Evolutionary conservation across 2,888 invertebrate species (phyloP).

Genomic region (Beris chalybata): DNA sequence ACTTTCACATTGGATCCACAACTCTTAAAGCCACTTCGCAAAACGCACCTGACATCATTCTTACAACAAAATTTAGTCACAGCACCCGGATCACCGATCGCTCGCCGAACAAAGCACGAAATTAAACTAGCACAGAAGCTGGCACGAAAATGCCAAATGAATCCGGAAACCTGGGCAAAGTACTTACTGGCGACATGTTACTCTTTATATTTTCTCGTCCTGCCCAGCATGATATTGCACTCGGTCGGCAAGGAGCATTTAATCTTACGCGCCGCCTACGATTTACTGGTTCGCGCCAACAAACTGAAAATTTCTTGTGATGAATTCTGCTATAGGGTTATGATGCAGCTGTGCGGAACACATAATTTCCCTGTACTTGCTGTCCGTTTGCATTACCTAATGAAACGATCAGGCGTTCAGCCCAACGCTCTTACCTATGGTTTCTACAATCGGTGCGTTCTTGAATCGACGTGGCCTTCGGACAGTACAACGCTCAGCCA

Average conservation of each 20-base stretch:
- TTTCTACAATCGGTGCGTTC: constrained; percentile 75
- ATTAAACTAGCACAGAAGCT: constrained; percentile 83
- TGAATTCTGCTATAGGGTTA: constrained; percentile 96
- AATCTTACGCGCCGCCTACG: constrained; percentile 77
- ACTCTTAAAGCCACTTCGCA: constrained; percentile 57
- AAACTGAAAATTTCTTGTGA: constrained; percentile 84
- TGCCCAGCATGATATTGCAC: constrained; percentile 82
- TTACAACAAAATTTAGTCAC: constrained; percentile 54
- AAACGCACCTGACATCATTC: constrained; percentile 49
- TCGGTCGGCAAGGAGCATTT: constrained; percentile 75
- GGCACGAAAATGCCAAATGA: constrained; percentile 63
- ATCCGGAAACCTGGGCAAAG: constrained; percentile 91
- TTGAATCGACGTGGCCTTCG: constrained; percentile 94
- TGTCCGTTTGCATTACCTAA: constrained; percentile 84
- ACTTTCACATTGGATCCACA: constrained; percentile 66
- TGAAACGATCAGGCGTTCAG: constrained; percentile 91
- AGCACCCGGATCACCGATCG: constrained; percentile 85
- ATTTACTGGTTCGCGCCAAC: constrained; percentile 84
- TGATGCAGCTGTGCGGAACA: constrained; percentile 97
- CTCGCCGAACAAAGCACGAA: constrained; percentile 92
- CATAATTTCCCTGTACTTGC: constrained; percentile 93
- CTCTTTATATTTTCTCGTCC: constrained; percentile 93
- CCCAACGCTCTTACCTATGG: constrained; percentile 99
- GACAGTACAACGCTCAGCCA: constrained; percentile 74
- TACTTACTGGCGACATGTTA: constrained; percentile 86